phyloP scores from a whole-genome alignment of 2,888 invertebrate species.

The Aelia acuminata region DNA sequence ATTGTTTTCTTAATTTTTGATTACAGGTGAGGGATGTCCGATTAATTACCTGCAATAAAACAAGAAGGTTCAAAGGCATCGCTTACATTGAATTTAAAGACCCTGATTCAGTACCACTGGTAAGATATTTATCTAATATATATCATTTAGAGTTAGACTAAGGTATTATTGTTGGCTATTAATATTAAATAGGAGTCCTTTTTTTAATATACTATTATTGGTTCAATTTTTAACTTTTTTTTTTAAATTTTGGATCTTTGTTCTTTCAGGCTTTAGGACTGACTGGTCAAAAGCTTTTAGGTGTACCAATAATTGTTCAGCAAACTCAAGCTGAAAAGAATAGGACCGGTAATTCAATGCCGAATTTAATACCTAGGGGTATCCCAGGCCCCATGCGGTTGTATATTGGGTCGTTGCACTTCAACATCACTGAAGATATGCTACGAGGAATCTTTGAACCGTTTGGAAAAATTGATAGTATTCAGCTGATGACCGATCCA shows the following conservation, averaged over 20 bases:
- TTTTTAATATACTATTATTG: too few species aligned
- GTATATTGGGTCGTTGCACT: slow-evolving; percentile 97
- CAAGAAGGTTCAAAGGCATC: slow-evolving; percentile 97
- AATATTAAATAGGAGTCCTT: too few species aligned
- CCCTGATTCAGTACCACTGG: slow-evolving; percentile 95
- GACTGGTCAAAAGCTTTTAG: slow-evolving; percentile 94
- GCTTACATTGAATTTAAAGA: slow-evolving; percentile 99
- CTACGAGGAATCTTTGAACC: slow-evolving; percentile 98
- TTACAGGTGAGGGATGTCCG: slow-evolving; percentile 88
- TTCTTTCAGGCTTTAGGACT: slow-evolving; percentile 88
- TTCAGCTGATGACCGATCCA: slow-evolving; percentile 95
- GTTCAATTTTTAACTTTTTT: not conserved
- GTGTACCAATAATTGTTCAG: slow-evolving; percentile 97
- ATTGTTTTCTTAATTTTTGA: not conserved
- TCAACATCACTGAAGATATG: slow-evolving; percentile 99
- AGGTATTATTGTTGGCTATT: too few species aligned
- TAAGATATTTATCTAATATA: slow-evolving; percentile 70
- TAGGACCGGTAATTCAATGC: slow-evolving; percentile 89
- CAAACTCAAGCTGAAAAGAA: slow-evolving; percentile 97
- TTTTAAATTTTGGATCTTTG: not conserved
- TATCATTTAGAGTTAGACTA: too few species aligned
- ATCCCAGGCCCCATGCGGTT: slow-evolving; percentile 95
- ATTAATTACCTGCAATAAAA: slow-evolving; percentile 98
- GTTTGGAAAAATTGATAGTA: slow-evolving; percentile 96
- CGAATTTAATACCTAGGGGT: slow-evolving; percentile 87